Base-by-base conservation (phyloP, 2,113 vertebrate species). In the Anas platyrhynchos region DNA sequence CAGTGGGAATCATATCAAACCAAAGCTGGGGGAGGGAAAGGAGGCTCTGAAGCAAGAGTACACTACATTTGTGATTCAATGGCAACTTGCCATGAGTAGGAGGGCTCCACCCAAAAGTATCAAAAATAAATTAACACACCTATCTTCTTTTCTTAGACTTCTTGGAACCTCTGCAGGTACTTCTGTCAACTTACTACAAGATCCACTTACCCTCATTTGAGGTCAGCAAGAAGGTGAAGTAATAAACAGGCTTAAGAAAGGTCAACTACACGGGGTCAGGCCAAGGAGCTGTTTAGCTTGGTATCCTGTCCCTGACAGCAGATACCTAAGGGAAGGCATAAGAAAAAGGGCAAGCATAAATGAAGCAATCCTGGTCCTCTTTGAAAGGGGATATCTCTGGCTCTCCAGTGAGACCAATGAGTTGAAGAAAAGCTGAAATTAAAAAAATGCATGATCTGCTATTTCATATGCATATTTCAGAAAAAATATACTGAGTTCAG, bases 51-150 rank as follows among this genome's bases (percentile, higher is more conserved):
- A 91, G 87, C 84, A 86, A 46, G 80, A 69, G 58, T 58, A 52
- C 15, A 79, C 36, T 7, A 55, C 7, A 68, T 54, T 76, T 91
- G 86, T 63, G 81, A 94, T 94, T n/a, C 86, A 34, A 7, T 86
- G 96, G 95, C 95, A 95, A 46, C 36, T 76, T 94, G 95, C 95
- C 92, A 95, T 25, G 96, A 96, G 92, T 95, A 81, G 92, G 96
- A 96, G 92, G 95, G 84, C 93, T 95, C 96, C 96, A 92, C 94
- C 94, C 94, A 48, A 8, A 80, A 83, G 61, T 66, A 96, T 96
- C 62, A 97, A 95, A 96, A 96, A 95, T 95, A 96, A 94, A 95
- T 95, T 93, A 96, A 94, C 95, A 91, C 91, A 93, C 93, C 92
- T 95, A 69, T 82, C 92, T 38, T 32, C 62, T 91, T 94, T 95